Conservation (phyloP, 1,140 invertebrate species). For the Zophobas atratus region DNA sequence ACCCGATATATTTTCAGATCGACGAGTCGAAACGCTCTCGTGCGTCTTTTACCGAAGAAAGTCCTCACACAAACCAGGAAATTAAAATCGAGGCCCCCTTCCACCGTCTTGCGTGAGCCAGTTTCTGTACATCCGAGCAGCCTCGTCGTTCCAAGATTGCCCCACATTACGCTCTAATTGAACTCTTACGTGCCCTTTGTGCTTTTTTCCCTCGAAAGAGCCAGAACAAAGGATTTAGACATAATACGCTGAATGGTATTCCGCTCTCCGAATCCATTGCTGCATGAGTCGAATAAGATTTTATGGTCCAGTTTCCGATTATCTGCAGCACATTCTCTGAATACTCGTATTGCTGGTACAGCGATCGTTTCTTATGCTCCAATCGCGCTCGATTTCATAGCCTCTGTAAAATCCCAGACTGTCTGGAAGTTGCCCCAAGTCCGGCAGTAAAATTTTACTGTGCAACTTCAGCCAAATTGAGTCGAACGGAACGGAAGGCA, state of each 20-base stretch:
- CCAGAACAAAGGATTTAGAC: constrained; percentile 14
- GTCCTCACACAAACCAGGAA: no score
- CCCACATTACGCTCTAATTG: constrained; percentile 5
- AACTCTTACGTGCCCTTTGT: constrained; percentile 29
- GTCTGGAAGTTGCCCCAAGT: neutral
- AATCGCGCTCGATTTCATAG: neutral
- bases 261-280: constrained; percentile 6
- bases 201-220: neutral
- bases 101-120: neutral
- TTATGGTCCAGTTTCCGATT: constrained; percentile 36
- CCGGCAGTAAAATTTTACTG: constrained; percentile 23
- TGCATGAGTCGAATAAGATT: constrained; percentile 32
- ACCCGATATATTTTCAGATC: no score
- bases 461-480: neutral
- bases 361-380: neutral
- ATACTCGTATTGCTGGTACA: constrained; percentile 9
- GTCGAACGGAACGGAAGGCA: constrained; percentile 2
- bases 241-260: constrained; percentile 19
- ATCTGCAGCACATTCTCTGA: constrained; percentile 20
- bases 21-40: no score
- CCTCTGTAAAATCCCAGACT: neutral
- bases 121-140: neutral
- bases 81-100: neutral
- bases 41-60: no score
- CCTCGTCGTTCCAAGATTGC: neutral